These are phyloP conservation scores for Aptenodytes patagonicus DNA, from an alignment of 2,113 vertebrate species.

Conservation along the genomic window DNA sequence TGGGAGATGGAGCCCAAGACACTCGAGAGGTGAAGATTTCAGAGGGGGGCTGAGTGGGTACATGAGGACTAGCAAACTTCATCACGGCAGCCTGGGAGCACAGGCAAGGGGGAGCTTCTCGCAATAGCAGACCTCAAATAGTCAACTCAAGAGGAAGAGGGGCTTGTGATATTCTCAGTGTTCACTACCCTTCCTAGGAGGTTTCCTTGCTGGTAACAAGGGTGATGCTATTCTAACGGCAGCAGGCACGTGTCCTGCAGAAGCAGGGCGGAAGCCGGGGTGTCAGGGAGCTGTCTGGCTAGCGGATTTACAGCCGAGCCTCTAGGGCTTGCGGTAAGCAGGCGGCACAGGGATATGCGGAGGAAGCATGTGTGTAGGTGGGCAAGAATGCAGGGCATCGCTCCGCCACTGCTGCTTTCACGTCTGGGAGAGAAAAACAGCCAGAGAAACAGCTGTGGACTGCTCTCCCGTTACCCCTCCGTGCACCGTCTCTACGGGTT, in stretches of 20 bases:
- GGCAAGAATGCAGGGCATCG: conserved; percentile 39
- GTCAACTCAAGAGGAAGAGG: not conserved
- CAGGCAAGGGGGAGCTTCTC: not conserved
- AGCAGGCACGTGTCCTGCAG: not conserved
- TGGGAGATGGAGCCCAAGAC: not conserved
- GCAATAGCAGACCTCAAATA: accelerated
- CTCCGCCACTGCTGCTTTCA: not conserved
- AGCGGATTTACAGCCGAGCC: not conserved
- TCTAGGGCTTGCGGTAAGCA: not conserved
- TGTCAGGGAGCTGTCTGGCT: not conserved
- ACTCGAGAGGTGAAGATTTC: not conserved
- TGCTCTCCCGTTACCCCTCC: not conserved
- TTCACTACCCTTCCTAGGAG: not conserved
- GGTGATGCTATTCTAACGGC: not conserved
- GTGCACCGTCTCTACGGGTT: not conserved
- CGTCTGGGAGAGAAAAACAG: conserved; percentile 6
- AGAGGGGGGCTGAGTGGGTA: accelerated
- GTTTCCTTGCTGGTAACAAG: not conserved
- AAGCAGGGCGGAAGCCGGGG: not conserved
- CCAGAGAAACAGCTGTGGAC: conserved; percentile 18
- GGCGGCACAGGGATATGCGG: not conserved
- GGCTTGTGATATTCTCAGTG: accelerated
- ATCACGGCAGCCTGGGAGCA: not conserved
- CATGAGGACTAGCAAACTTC: not conserved
- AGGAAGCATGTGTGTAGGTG: conserved; percentile 55